Conservation (phyloP, 1,140 invertebrate genomes). For the Potamilus streckersoni region DNA sequence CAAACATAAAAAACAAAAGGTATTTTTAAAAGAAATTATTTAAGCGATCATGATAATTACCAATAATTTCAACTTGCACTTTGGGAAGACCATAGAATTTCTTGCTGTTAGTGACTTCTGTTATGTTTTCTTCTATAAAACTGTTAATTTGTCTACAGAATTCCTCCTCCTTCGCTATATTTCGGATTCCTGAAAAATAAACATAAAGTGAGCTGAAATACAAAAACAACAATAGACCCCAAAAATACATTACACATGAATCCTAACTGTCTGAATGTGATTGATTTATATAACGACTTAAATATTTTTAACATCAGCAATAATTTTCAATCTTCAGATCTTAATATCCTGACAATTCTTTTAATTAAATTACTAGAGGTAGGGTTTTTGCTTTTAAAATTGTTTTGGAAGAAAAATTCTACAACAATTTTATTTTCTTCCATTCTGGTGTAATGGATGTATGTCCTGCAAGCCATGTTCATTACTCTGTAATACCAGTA, state of each 20-base stretch:
- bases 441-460: no score
- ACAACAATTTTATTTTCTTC: no score
- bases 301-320: no score
- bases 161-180: conserved; percentile 68
- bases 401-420: no score
- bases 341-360: no score
- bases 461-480: no score
- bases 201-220: neutral
- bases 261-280: neutral
- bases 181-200: conserved; percentile 47
- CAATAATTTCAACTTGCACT: conserved; percentile 72
- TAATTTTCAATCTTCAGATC: no score
- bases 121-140: conserved; percentile 80
- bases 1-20: no score
- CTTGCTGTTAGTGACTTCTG: conserved; percentile 72
- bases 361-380: no score
- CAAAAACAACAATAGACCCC: neutral
- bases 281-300: neutral
- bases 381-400: no score
- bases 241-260: neutral
- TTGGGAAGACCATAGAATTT: conserved; percentile 74
- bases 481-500: no score
- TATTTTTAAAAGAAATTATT: no score
- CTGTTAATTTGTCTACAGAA: conserved; percentile 76
- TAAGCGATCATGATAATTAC: conserved; percentile 31